Percentiles rank a stretch among this genome's conserved stretches.
Conservation (phyloP, 2,888 invertebrate species). For the Eudemis profundana region DNA sequence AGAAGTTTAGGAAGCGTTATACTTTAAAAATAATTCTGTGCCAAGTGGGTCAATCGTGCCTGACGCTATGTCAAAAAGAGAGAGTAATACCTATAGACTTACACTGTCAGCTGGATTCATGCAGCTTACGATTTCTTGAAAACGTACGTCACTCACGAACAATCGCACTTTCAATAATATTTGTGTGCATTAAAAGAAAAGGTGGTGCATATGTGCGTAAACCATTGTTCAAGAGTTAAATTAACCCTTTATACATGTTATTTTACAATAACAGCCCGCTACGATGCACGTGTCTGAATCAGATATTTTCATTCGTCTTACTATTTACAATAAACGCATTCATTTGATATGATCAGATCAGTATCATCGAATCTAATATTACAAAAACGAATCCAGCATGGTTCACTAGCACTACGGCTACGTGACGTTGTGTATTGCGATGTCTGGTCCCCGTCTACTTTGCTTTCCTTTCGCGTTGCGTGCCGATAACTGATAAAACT, state of each 20-base stretch:
- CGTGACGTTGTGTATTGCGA: slow-evolving; percentile 50
- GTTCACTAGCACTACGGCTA: slow-evolving; percentile 54
- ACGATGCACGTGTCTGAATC: slow-evolving; percentile 14
- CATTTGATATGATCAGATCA: slow-evolving; percentile 3
- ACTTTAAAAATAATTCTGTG: slow-evolving; percentile 65
- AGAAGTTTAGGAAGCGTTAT: slow-evolving; percentile 59
- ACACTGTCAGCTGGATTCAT: slow-evolving; percentile 8
- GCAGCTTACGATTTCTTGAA: slow-evolving; percentile 9
- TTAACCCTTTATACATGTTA: not conserved
- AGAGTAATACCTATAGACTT: not conserved
- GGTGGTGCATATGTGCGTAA: slow-evolving; percentile 8
- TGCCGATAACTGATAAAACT: slow-evolving; percentile 11
- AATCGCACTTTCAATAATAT: slow-evolving; percentile 13
- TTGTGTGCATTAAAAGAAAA: slow-evolving; percentile 16
- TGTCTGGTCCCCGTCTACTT: slow-evolving; percentile 57
- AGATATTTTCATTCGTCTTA: slow-evolving; percentile 18
- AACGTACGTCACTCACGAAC: slow-evolving; percentile 14
- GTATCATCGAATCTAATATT: slow-evolving; percentile 17
- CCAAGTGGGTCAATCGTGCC: slow-evolving; percentile 78
- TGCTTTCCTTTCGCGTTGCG: slow-evolving; percentile 39
- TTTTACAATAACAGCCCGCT: not conserved
- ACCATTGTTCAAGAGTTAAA: slow-evolving; percentile 7
- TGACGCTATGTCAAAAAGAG: slow-evolving; percentile 49
- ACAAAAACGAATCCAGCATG: slow-evolving; percentile 25
- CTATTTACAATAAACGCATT: not conserved